A percentile compares a stretch with the other conserved stretches of the same genome.
Conservation (phyloP, 2,113 vertebrate genomes). For the Petromus typicus region DNA sequence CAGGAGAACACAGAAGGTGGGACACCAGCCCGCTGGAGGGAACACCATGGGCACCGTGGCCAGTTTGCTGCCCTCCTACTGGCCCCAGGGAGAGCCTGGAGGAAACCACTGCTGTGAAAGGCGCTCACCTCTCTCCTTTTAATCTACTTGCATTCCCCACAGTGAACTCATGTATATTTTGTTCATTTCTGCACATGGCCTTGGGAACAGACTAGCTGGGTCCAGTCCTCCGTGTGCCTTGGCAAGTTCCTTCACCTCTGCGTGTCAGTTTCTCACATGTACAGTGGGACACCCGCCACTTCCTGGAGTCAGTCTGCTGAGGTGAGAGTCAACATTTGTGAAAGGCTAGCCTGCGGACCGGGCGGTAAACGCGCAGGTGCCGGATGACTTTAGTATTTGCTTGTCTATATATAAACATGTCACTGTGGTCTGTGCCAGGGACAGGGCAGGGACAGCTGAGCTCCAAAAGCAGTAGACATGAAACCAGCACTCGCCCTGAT, state of each 20-base stretch:
- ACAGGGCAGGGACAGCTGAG: neutral
- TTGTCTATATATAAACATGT: constrained; percentile 23
- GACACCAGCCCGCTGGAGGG: neutral
- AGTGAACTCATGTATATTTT: neutral
- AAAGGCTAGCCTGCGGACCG: neutral
- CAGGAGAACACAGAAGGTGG: accelerated
- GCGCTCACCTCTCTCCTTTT: neutral
- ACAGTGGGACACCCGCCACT: neutral
- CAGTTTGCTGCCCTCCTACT: accelerated
- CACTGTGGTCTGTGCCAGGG: neutral
- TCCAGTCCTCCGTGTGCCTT: neutral
- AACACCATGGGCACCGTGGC: accelerated
- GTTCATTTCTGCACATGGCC: neutral
- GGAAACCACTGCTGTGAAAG: neutral
- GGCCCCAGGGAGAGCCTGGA: accelerated
- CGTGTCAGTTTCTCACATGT: neutral
- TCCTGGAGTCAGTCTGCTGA: accelerated
- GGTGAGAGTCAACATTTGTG: neutral
- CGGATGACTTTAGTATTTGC: neutral
- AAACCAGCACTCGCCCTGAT: neutral
- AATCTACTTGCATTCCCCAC: neutral
- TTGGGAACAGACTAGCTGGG: neutral
- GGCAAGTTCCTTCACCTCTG: neutral
- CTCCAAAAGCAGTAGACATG: neutral
- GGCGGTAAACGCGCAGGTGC: neutral